Conservation (phyloP, 2,888 invertebrate genomes). For the Drosophila gaucha region DNA sequence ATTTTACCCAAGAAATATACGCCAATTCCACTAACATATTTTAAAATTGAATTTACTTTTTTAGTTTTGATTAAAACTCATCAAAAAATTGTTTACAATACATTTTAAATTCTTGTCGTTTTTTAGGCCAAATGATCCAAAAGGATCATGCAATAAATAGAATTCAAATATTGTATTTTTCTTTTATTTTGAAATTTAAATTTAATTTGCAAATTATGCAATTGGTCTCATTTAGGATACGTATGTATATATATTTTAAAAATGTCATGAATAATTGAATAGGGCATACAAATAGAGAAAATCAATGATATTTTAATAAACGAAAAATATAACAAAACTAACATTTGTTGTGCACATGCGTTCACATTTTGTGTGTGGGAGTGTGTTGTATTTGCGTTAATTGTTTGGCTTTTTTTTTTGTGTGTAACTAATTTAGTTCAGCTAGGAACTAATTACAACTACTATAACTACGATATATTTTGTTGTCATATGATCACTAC, state of each 20-base stretch:
- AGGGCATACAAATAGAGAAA: slow-evolving; percentile 53
- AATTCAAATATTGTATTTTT: neutral
- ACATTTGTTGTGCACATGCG: slow-evolving; percentile 28
- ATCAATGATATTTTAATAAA: slow-evolving; percentile 35
- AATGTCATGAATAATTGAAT: slow-evolving; percentile 69
- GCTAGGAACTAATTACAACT: slow-evolving; percentile 71
- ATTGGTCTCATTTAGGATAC: slow-evolving; percentile 38
- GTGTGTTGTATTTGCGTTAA: slow-evolving; percentile 12
- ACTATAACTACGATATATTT: slow-evolving; percentile 48
- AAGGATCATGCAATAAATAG: neutral
- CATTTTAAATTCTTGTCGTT: too few species aligned
- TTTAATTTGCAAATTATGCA: slow-evolving; percentile 49
- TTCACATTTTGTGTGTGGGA: slow-evolving; percentile 21
- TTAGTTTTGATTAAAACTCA: neutral
- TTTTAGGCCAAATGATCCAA: neutral
- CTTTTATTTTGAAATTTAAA: slow-evolving; percentile 23
- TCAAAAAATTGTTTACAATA: neutral
- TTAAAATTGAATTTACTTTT: neutral
- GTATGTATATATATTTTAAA: slow-evolving; percentile 28
- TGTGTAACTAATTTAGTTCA: slow-evolving; percentile 57
- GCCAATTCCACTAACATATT: too few species aligned
- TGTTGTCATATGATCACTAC: slow-evolving; percentile 72
- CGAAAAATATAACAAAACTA: slow-evolving; percentile 41
- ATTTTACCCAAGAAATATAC: too few species aligned
- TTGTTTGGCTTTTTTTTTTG: slow-evolving; percentile 6